phyloP scores from a whole-genome alignment of 1,140 invertebrate species.

The Augochlora pura region DNA sequence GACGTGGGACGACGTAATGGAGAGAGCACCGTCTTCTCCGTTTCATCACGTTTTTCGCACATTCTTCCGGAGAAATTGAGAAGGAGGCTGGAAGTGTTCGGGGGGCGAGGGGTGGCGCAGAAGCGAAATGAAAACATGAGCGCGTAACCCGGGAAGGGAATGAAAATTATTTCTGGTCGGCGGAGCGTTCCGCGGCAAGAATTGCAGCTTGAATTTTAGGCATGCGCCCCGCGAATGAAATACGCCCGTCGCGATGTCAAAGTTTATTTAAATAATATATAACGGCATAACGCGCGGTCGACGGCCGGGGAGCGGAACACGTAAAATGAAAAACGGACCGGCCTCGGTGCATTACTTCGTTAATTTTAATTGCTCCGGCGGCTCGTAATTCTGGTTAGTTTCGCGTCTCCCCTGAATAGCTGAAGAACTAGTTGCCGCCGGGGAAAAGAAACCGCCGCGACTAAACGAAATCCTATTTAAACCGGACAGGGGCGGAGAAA shows the following conservation, averaged over 20 bases:
- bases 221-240: too few relatives aligned
- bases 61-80: not conserved
- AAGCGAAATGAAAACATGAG: slow-evolving; percentile 16
- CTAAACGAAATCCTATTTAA: not conserved
- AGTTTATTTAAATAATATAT: slow-evolving; percentile 33
- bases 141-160: not conserved
- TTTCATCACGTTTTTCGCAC: not conserved
- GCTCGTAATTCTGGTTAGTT: slow-evolving; percentile 33
- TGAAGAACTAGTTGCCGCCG: slow-evolving; percentile 12
- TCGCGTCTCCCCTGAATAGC: slow-evolving; percentile 7
- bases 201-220: not conserved
- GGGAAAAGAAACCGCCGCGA: not conserved
- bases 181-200: not conserved
- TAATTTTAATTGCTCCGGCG: slow-evolving; percentile 55
- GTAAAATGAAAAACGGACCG: slow-evolving; percentile 25
- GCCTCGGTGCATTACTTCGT: slow-evolving; percentile 45
- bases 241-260: slow-evolving; percentile 13
- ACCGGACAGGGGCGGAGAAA: not conserved
- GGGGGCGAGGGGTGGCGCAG: not conserved
- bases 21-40: not conserved
- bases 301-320: not conserved
- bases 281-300: not conserved
- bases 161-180: slow-evolving; percentile 18
- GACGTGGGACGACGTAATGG: not conserved
- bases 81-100: not conserved